Conservation (phyloP, 1,140 invertebrate genomes). For the Pemphigus obesinymphae region DNA sequence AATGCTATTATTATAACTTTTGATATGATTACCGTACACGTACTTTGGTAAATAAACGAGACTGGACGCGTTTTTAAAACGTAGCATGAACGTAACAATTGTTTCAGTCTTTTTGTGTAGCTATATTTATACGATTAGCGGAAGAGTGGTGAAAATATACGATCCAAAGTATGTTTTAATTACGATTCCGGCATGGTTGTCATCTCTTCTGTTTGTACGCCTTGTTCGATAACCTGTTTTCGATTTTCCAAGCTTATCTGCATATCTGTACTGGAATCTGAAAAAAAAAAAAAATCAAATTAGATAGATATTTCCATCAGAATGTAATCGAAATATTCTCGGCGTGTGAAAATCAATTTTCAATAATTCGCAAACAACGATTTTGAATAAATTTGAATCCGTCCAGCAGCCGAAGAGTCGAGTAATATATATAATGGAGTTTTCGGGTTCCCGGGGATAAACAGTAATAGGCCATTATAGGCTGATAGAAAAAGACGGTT, state of each 20-base stretch:
- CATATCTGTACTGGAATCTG: constrained; percentile 32
- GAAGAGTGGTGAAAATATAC: not conserved
- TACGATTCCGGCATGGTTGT: not conserved
- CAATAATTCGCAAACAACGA: not conserved
- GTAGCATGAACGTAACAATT: not conserved
- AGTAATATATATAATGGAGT: not conserved
- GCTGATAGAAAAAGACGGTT: not conserved
- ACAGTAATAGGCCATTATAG: not conserved
- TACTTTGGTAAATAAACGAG: no score
- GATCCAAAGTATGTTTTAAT: not conserved
- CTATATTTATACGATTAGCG: not conserved
- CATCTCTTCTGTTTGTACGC: constrained; percentile 22
- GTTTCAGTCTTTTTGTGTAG: not conserved
- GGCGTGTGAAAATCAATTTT: not conserved
- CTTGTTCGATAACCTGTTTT: not conserved
- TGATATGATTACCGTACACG: no score
- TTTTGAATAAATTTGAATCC: not conserved
- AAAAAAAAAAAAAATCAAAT: not conserved
- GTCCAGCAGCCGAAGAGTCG: not conserved
- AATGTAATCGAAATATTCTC: not conserved
- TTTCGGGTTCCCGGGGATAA: not conserved
- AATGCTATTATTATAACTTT: no score
- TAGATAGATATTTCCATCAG: not conserved
- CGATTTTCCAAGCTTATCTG: constrained; percentile 23
- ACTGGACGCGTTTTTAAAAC: no score